Conservation (phyloP, 2,797 vertebrate species). For the Takifugu rubripes region DNA sequence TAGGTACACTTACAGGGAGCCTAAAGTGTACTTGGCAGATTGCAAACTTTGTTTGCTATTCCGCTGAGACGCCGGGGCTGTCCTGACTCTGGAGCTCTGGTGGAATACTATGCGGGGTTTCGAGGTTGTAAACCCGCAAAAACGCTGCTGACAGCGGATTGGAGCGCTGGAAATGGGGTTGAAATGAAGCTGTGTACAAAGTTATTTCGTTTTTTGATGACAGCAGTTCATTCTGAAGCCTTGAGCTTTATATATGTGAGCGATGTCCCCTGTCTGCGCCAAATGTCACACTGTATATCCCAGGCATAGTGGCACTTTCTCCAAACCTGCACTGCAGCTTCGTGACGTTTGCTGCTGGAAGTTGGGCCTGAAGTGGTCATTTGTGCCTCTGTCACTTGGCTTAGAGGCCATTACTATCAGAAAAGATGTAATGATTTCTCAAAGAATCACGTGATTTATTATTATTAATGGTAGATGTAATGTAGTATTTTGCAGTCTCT, state of each 20-base stretch:
- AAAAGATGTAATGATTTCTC: not conserved
- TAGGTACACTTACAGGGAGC: no score
- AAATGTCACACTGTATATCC: constrained; percentile 8
- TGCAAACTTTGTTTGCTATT: no score
- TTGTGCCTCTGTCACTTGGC: constrained; percentile 8
- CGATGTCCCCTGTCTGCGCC: not conserved
- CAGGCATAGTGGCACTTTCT: constrained; percentile 13
- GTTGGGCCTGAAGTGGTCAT: constrained; percentile 17
- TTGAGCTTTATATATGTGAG: constrained; percentile 13
- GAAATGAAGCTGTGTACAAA: constrained; percentile 4
- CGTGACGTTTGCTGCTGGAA: constrained; percentile 14
- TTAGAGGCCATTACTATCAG: constrained; percentile 1
- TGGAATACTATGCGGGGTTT: no score
- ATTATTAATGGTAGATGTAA: not conserved
- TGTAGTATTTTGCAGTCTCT: no score
- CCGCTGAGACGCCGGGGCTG: no score
- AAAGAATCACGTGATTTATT: not conserved
- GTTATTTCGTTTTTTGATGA: constrained; percentile 21
- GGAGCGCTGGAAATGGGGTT: no score
- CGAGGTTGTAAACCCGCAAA: no score
- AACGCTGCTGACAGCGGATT: no score
- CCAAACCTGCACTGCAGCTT: constrained; percentile 28
- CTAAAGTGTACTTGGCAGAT: no score
- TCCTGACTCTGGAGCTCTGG: no score
- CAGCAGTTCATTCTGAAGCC: constrained; percentile 27